Conservation (phyloP, 2,888 invertebrate genomes). For the Epiblema foenella region DNA sequence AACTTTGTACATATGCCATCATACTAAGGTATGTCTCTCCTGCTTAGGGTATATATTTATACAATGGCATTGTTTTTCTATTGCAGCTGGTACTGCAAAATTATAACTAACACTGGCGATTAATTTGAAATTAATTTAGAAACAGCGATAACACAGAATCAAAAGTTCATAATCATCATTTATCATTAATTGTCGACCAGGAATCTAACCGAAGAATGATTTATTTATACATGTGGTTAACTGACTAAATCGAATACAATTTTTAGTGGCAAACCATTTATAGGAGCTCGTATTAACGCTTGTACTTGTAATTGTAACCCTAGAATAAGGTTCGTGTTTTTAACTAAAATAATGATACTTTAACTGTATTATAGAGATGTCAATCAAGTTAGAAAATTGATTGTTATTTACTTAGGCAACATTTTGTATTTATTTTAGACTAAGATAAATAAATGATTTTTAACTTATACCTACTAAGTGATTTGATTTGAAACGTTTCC, state of each 20-base stretch:
- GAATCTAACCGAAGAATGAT: not conserved
- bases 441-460: constrained; percentile 27
- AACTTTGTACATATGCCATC: too few species aligned
- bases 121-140: too few species aligned
- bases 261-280: not conserved
- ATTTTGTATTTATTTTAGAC: constrained; percentile 33
- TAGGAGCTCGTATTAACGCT: not conserved
- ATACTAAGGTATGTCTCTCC: too few species aligned
- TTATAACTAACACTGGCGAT: too few species aligned
- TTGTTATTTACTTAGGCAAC: constrained; percentile 16
- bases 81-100: too few species aligned
- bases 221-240: not conserved
- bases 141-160: too few species aligned
- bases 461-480: not conserved
- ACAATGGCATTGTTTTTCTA: too few species aligned
- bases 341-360: not conserved
- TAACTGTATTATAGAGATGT: not conserved
- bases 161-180: too few species aligned
- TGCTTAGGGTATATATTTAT: too few species aligned
- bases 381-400: constrained; percentile 5
- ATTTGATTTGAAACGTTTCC: not conserved
- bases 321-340: constrained; percentile 1
- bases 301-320: not conserved
- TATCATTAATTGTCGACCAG: not conserved
- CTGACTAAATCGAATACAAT: not conserved